Evolutionary conservation across 2,113 vertebrate species (phyloP), one percentile per base, ranked within the genome.

Genomic region (Fregetta grallaria): DNA sequence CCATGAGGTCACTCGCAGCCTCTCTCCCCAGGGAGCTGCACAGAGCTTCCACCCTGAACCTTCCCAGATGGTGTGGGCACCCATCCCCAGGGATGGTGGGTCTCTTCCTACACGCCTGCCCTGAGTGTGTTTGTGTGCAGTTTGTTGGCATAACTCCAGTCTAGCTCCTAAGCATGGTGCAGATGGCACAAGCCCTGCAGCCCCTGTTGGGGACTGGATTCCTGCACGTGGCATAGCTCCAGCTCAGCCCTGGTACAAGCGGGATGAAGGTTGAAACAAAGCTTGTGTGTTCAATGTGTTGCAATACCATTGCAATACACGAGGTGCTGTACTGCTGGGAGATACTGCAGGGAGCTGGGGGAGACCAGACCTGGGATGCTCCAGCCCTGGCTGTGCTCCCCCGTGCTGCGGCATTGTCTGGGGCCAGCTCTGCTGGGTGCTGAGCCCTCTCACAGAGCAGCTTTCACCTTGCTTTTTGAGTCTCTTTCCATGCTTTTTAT

Each of bases 1-100:
- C 89, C 42, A 79, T 97, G 92, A 96, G 77, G 96, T 97, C 97
- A 97, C 80, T 72, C 3, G 3, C 44, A 92, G 84, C 84, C 50
- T 72, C 23, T 47, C 23, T 70, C 84, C 58, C 73, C 7, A 1
- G 77, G 80, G 95, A 89, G 45, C 62, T 70, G 47, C n/a, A 42
- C 38, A 26, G 20, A 53, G 5, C 63, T 72, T 68, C 22, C 34
- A 56, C 61, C 44, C 70, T 40, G 40, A 73, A 66, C 70, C 44
- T 14, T 78, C 40, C 55, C 3, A 3, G 15, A 6, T 21, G 44
- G 34, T 30, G 21, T 62, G 32, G 62, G 67, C 2, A 0, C 22
- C 16, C 6, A 3, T 45, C 36, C 22, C 42, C 4, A 1, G 6
- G 26, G 10, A 20, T 13, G 26, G 15, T 26, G 8, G 2, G 11